phyloP scores from a whole-genome alignment of 2,113 vertebrate genomes.

The Sturnus vulgaris region DNA sequence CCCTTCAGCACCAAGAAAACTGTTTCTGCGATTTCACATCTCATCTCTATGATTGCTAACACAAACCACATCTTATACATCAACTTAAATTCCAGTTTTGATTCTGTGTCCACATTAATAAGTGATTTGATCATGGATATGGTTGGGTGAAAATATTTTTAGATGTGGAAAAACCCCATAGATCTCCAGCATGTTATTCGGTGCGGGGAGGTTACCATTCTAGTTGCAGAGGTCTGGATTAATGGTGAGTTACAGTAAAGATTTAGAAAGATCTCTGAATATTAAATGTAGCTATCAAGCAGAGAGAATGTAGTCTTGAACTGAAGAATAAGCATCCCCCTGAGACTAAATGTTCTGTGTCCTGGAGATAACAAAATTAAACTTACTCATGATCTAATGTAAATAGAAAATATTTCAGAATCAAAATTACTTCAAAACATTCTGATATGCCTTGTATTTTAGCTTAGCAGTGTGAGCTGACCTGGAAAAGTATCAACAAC shows the following conservation, averaged over 20 bases:
- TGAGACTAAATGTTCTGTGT: background rate
- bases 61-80: background rate
- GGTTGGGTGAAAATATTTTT: background rate
- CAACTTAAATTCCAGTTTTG: background rate
- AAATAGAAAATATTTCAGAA: background rate
- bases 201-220: background rate
- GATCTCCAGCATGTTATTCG: rapidly evolving
- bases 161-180: background rate
- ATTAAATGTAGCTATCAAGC: background rate
- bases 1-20: background rate
- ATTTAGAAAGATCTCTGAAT: background rate
- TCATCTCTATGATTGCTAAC: background rate
- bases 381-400: background rate
- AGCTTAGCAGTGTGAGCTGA: background rate
- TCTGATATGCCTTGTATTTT: background rate
- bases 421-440: background rate
- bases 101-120: background rate
- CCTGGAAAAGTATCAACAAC: background rate
- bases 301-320: background rate
- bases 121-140: background rate
- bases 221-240: background rate
- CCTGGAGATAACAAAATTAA: background rate
- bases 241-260: background rate
- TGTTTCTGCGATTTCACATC: background rate
- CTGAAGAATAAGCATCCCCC: background rate